Evolutionary conservation across 2,797 vertebrate genomes (phyloP).

Genomic region (Tadarida brasiliensis): DNA sequence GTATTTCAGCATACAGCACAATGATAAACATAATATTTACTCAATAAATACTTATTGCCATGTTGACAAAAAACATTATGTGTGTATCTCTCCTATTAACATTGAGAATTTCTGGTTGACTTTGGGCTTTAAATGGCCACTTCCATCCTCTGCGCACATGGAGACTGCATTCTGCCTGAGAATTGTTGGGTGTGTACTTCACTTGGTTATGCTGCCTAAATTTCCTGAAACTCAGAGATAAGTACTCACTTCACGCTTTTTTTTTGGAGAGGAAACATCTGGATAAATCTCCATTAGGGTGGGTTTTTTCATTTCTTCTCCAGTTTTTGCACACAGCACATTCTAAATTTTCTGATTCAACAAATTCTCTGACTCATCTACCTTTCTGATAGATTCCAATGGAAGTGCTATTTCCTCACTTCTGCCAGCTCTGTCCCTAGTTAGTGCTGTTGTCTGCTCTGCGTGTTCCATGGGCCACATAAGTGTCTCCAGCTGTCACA

Average conservation of each 20-base stretch:
- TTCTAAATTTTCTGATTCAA: slow-evolving; percentile 10
- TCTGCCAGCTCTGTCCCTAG: background rate
- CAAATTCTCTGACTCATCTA: background rate
- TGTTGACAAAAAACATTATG: background rate
- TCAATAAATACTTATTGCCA: background rate
- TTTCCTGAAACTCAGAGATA: slow-evolving; percentile 6
- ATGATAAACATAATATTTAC: background rate
- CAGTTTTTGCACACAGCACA: background rate
- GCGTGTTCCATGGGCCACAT: background rate
- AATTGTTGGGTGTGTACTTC: background rate
- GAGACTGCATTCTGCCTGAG: background rate
- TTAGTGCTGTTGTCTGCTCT: background rate
- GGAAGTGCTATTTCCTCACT: background rate
- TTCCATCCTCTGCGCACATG: background rate
- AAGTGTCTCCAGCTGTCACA: background rate
- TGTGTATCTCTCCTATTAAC: background rate
- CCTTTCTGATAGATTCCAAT: background rate
- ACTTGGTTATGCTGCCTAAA: background rate
- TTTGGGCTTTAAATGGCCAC: background rate
- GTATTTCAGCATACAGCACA: background rate
- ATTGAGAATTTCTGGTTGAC: background rate
- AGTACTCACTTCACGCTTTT: background rate
- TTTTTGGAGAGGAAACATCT: background rate
- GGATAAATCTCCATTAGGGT: background rate
- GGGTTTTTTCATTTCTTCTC: background rate